Evolutionary conservation across 2,888 invertebrate genomes (phyloP).

Genomic region (Ecliptopera silaceata): DNA sequence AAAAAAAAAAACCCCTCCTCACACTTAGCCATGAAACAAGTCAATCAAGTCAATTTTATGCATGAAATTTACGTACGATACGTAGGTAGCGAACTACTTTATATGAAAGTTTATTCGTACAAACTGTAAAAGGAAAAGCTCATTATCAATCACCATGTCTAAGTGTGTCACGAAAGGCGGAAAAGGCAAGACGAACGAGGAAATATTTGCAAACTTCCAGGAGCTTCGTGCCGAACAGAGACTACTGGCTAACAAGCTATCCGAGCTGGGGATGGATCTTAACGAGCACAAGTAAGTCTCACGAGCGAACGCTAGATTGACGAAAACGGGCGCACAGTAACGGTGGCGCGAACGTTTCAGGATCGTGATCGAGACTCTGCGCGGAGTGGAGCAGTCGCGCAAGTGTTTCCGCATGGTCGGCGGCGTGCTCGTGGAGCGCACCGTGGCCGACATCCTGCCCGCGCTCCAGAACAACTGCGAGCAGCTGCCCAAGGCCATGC

Average conservation of each 20-base stretch:
- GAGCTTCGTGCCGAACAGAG: slow-evolving; percentile 93
- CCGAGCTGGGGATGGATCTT: slow-evolving; percentile 96
- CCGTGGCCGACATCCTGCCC: slow-evolving; percentile 95
- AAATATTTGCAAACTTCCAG: slow-evolving; percentile 94
- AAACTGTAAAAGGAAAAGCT: no score
- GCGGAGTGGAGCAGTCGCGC: slow-evolving; percentile 91
- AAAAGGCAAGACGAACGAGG: slow-evolving; percentile 86
- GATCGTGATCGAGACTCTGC: slow-evolving; percentile 96
- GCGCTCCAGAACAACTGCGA: slow-evolving; percentile 91
- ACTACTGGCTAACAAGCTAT: slow-evolving; percentile 92
- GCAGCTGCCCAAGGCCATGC: slow-evolving; percentile 90
- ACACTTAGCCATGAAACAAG: no score
- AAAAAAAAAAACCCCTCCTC: no score
- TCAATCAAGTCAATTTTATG: no score
- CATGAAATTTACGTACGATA: no score
- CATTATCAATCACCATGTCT: slow-evolving; percentile 48
- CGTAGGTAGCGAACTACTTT: no score
- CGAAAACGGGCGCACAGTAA: neutral
- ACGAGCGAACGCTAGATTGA: neutral
- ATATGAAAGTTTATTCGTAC: no score
- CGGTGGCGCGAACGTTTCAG: slow-evolving; percentile 72
- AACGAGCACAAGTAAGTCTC: slow-evolving; percentile 96
- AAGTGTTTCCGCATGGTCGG: slow-evolving; percentile 97
- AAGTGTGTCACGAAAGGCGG: slow-evolving; percentile 59
- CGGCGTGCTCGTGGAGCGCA: slow-evolving; percentile 95